Evolutionary conservation across 1,140 invertebrate species (phyloP), one percentile per base, ranked within the genome.

Genomic region (Procambarus virginalis): DNA sequence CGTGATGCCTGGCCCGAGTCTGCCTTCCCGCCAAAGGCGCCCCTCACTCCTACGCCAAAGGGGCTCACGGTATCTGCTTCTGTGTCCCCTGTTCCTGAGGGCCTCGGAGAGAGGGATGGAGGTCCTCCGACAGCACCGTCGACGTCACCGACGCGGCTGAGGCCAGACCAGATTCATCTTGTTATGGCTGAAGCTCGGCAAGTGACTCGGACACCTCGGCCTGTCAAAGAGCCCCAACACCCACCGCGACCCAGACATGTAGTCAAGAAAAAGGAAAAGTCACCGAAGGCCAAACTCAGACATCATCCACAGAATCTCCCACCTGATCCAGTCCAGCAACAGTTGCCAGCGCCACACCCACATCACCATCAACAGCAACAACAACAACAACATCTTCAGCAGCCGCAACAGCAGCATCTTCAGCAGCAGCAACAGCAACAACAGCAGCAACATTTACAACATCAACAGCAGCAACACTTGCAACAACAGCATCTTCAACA

Each of bases 351-450:
- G 20, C 60, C 77, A 22, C 77, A 80, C 17, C 78, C 68, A 6
- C 78, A 80, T 9, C 77, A 80, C 10, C 77, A 68, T 20, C 79
- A 83, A 17, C 55, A 68, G 46, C n/a, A 60, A 1, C 70, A 83
- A 9, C 22, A 51, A 8, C 60, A 75, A 22, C 79, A 82, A 48
- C 78, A 73, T 51, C 87, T 49, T 17, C 87, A 89, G 68, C 80
- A 64, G 1, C 60, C 75, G 17, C 81, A 78, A 14, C 73, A 20
- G 20, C 78, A 49, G 6, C 77, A 58, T 12, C 77, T 68, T 70
- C 76, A 75, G 49, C 68, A 49, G 20, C 91, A 88, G 3, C 91
- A 92, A 60, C 81, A 86, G 8, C 94, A 95, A 12, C 92, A 79
- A 1, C 91, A 86, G n/a, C 75, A 81, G 20, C 78, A 55, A 3